Evolutionary conservation across 2,797 vertebrate species (phyloP).

Genomic region (Ficedula albicollis): DNA sequence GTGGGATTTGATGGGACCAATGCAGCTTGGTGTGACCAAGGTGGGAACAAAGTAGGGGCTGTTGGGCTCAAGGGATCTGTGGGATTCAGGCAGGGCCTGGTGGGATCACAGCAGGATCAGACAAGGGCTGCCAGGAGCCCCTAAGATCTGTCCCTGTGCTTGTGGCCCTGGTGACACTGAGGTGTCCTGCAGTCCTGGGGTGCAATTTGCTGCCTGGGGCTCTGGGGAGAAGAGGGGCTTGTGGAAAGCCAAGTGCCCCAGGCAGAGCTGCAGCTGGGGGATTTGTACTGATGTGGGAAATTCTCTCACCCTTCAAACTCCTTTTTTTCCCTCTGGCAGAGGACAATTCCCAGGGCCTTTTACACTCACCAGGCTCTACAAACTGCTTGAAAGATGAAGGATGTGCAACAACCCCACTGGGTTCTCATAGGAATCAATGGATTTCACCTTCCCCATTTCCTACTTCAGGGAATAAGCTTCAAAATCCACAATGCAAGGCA

Average conservation of each 20-base stretch:
- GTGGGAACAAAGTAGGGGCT: background rate
- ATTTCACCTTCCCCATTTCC: background rate
- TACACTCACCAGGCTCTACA: background rate
- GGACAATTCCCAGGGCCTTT: background rate
- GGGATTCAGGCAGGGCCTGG: background rate
- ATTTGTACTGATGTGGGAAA: background rate
- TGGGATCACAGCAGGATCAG: background rate
- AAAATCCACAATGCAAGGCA: background rate
- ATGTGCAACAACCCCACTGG: background rate
- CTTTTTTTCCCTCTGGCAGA: background rate
- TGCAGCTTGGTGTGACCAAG: background rate
- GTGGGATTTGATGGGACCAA: background rate
- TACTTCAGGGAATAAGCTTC: background rate
- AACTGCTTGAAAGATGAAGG: background rate
- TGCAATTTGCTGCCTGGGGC: background rate
- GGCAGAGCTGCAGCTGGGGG: background rate
- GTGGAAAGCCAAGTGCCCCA: background rate
- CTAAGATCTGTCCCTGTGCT: background rate
- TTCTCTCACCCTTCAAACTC: background rate
- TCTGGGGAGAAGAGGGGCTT: background rate
- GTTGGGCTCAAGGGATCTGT: background rate
- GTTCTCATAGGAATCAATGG: background rate
- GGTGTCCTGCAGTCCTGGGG: background rate
- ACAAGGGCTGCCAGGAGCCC: background rate
- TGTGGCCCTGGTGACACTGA: background rate